Base-by-base conservation (phyloP, 2,888 invertebrate species). In the Hecatera dysodea region DNA sequence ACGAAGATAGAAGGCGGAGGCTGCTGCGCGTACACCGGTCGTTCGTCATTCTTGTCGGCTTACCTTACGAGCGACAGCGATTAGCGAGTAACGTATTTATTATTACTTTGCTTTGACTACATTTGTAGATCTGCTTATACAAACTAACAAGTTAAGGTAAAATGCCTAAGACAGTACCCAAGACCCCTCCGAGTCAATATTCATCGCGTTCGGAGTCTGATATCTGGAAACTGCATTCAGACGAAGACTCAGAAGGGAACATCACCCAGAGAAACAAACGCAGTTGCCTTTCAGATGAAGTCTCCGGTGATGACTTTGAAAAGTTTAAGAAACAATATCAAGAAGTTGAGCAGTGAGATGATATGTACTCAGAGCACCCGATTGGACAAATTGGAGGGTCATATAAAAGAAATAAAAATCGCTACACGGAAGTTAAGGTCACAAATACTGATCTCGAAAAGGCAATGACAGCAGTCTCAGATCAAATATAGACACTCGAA, bases 371-470 rank as follows among this genome's bases (percentile, higher is more conserved):
- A 57, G 19, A 57, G 3, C 57, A 9, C 24, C 24, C 57, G 57
- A 11, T 19, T 57, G 24, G 57, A 57, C 24, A 57, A 57, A 42
- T 57, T 57, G 11, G 57, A 57, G 24, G 42, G 19, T 42, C 57
- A 57, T 57, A 39, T 57, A 42, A 57, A 57, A 17, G 57, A 57
- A 9, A 57, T 57, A 57, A 57, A 42, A 57, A 42, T 42, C 57
- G 24, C 5, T 57, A 57, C 24, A 17, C 39, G 8, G 57, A 57
- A 24, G 39, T 56, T 56, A 56, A 56, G 36, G 36, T 17, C 8
- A 56, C 36, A 39, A 56, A 56, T 56, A 8, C 36, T 8, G 56
- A 56, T 8, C 22, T 39, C 17, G 57, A 57, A 24, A 57, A 42
- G 24, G 39, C 57, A 22, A 46, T 46, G 44, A 46, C 44, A 46